phyloP scores from a whole-genome alignment of 2,888 invertebrate species.

The Orchesella flavescens region DNA sequence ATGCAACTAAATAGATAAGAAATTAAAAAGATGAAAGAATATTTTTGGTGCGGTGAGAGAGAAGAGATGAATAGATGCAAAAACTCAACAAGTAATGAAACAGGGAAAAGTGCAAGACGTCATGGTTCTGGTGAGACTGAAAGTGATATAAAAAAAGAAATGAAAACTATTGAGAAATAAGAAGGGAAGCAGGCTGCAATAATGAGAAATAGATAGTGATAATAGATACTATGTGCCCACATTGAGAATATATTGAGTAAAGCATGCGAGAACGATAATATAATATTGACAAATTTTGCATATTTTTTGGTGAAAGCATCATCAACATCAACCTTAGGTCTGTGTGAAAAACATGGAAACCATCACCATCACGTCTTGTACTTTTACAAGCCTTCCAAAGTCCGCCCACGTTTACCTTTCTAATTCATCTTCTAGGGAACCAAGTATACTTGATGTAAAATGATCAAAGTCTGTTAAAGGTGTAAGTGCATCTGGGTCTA shows the following conservation, averaged over 20 bases:
- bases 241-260: conserved; percentile 2
- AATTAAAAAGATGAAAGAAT: conserved; percentile 39
- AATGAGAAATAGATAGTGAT: not conserved
- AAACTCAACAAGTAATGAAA: conserved; percentile 33
- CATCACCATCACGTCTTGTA: conserved; percentile 58
- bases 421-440: conserved; percentile 69
- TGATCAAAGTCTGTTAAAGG: conserved; percentile 71
- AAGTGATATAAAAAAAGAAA: not conserved
- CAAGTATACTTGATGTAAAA: conserved; percentile 64
- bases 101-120: conserved; percentile 57
- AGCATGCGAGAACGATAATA: conserved; percentile 1
- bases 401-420: conserved; percentile 68
- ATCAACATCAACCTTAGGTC: too few relatives aligned
- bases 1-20: conserved; percentile 70
- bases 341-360: conserved; percentile 27
- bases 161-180: conserved; percentile 16
- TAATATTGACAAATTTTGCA: too few relatives aligned
- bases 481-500: conserved; percentile 65
- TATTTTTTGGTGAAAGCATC: too few relatives aligned
- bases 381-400: conserved; percentile 25
- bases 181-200: not conserved
- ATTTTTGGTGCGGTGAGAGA: not conserved
- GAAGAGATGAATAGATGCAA: conserved; percentile 3
- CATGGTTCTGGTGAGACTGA: conserved; percentile 41
- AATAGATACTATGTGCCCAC: not conserved